Percentiles rank a stretch among this genome's conserved stretches.
phyloP scores from a whole-genome alignment of 2,888 invertebrate genomes.

The Chironomus riparius region DNA sequence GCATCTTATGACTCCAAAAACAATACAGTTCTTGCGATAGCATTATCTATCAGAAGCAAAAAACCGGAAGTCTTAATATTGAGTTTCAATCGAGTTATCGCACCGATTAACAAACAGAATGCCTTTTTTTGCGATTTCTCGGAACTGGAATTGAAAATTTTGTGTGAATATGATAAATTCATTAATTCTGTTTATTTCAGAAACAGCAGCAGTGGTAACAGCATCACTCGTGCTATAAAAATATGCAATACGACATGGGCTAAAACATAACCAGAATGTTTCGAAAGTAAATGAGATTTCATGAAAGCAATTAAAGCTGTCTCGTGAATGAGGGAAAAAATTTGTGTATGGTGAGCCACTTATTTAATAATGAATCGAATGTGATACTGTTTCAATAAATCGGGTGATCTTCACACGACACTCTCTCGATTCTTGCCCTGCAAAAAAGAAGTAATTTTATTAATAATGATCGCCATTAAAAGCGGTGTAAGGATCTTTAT shows the following conservation, averaged over 20 bases:
- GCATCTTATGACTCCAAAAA: no score
- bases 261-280: background rate
- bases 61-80: no score
- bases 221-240: background rate
- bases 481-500: background rate
- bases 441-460: background rate
- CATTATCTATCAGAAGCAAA: no score
- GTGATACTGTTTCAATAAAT: constrained; percentile 4
- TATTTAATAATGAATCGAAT: background rate
- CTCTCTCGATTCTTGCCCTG: background rate
- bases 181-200: background rate
- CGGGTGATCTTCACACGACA: background rate
- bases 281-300: constrained; percentile 23
- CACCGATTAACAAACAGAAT: no score
- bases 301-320: constrained; percentile 8
- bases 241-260: background rate
- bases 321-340: background rate
- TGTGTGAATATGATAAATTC: no score
- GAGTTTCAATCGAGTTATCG: no score
- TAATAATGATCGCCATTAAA: background rate
- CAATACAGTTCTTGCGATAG: no score
- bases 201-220: background rate
- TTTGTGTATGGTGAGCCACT: background rate
- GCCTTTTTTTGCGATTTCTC: no score
- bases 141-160: no score